Evolutionary conservation across 2,797 vertebrate species (phyloP).

Genomic region (Spinibarbus caldwelli): DNA sequence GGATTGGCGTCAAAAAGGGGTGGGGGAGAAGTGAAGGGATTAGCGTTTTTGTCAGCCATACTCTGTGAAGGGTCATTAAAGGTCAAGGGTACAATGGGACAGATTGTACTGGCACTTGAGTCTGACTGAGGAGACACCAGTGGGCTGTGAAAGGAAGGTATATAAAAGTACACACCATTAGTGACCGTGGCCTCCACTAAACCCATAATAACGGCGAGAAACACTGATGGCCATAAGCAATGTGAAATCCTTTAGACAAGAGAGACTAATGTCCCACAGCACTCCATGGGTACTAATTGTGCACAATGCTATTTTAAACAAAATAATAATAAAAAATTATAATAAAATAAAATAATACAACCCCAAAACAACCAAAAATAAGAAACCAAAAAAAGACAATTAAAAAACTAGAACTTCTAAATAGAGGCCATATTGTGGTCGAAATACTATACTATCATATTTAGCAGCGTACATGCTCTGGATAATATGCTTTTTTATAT

Average conservation of each 20-base stretch:
- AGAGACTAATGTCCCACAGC: slow-evolving; percentile 1
- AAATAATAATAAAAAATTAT: not conserved
- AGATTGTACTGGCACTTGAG: slow-evolving; percentile 77
- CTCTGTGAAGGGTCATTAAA: slow-evolving; percentile 67
- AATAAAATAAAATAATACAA: too few relatives aligned
- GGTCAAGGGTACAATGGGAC: slow-evolving; percentile 65
- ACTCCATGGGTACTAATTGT: not conserved
- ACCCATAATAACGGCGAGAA: slow-evolving; percentile 12
- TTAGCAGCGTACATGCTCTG: not conserved
- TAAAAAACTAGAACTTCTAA: not conserved
- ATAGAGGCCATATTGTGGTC: not conserved
- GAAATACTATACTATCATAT: not conserved
- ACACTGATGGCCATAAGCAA: slow-evolving; percentile 5
- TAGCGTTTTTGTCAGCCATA: slow-evolving; percentile 76
- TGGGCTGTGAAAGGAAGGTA: slow-evolving; percentile 93
- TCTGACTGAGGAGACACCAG: slow-evolving; percentile 89
- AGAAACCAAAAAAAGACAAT: not conserved
- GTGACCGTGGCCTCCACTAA: slow-evolving; percentile 58
- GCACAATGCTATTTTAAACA: not conserved
- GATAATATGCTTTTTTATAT: not conserved
- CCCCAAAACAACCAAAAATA: not conserved
- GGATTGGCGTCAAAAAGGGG: slow-evolving; percentile 83
- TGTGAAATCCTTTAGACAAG: not conserved
- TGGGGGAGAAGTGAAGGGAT: slow-evolving; percentile 74
- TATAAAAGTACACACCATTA: slow-evolving; percentile 84